Conservation (phyloP, 2,888 invertebrate species). For the Sphaerophoria rueppellii region DNA sequence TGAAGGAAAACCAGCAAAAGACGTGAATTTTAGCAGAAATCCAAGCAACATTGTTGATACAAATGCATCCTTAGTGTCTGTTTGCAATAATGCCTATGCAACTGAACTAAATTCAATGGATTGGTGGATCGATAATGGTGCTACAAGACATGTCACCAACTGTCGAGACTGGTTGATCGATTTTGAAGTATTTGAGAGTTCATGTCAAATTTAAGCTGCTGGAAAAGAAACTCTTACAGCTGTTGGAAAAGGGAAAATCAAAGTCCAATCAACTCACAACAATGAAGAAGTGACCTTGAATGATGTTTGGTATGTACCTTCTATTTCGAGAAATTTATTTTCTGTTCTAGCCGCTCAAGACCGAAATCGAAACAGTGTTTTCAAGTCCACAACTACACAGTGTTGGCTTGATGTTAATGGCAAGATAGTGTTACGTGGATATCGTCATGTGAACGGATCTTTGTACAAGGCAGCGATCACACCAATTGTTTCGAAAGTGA, state of each 20-base stretch:
- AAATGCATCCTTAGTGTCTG: not conserved
- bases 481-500: constrained; percentile 3
- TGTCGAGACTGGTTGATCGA: not conserved
- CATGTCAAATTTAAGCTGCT: not conserved
- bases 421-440: not conserved
- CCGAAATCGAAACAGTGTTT: not conserved
- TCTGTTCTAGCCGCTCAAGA: not conserved
- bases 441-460: constrained; percentile 7
- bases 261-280: not conserved
- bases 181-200: constrained; percentile 7
- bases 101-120: not conserved
- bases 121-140: too few relatives aligned
- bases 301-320: too few relatives aligned
- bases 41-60: not conserved
- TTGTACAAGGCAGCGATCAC: not conserved
- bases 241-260: constrained; percentile 2
- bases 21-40: not conserved
- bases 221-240: not conserved
- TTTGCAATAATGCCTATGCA: too few relatives aligned
- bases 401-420: not conserved
- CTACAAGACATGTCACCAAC: too few relatives aligned
- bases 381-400: constrained; percentile 1
- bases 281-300: too few relatives aligned
- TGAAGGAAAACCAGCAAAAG: not conserved
- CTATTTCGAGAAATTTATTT: constrained; percentile 5